A percentile compares a stretch with the other conserved stretches of the same genome.
These are phyloP conservation scores for Montipora capricornis DNA, from an alignment of 64 coral and sea anemone genomes.

Conservation along the genomic window DNA sequence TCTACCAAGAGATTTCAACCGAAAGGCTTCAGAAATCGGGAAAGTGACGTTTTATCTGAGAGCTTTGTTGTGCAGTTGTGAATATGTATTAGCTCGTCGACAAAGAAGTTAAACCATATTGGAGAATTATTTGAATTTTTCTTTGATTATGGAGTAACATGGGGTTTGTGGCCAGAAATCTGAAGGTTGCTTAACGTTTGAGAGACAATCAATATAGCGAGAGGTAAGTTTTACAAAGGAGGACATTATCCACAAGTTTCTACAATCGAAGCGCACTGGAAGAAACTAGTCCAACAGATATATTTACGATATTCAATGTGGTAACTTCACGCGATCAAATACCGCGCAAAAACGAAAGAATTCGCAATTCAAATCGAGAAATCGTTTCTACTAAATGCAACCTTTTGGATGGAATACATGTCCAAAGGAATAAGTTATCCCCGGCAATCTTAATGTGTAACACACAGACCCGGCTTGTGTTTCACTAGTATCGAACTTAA, in stretches of 20 bases:
- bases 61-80: conserved; percentile 62
- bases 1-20: not conserved
- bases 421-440: not conserved
- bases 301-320: conserved; percentile 29
- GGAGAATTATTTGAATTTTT: conserved; percentile 55
- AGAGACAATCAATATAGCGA: not conserved
- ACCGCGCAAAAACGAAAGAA: not conserved
- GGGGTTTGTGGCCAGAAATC: not conserved
- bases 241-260: not conserved
- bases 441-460: not conserved
- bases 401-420: not conserved
- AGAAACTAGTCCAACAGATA: not conserved
- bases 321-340: conserved; percentile 22
- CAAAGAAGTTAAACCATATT: conserved; percentile 76
- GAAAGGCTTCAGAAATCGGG: conserved; percentile 29
- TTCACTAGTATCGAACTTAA: conserved; percentile 14
- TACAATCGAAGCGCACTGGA: not conserved
- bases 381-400: not conserved
- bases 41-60: conserved; percentile 15
- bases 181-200: not conserved
- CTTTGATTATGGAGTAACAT: conserved; percentile 36
- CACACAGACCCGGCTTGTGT: not conserved
- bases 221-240: not conserved
- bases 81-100: conserved; percentile 92
- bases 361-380: not conserved